These are phyloP conservation scores for Periplaneta americana DNA, from an alignment of 1,140 invertebrate species.

Conservation along the genomic window DNA sequence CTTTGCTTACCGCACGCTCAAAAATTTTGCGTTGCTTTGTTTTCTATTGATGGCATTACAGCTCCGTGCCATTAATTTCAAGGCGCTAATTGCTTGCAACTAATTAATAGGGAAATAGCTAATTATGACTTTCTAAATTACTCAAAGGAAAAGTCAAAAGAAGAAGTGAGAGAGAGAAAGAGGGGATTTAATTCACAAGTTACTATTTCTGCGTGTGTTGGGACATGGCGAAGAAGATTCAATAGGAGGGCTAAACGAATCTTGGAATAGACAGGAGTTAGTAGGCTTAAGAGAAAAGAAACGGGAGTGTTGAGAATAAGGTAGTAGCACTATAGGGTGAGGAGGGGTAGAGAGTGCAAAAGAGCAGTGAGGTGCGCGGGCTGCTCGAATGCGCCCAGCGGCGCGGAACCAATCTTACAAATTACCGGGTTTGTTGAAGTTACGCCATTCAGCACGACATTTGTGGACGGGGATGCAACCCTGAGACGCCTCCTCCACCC, in stretches of 20 bases:
- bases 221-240: not conserved
- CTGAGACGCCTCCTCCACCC: conserved; percentile 22
- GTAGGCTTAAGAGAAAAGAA: not conserved
- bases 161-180: conserved; percentile 9
- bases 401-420: conserved; percentile 31
- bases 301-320: not conserved
- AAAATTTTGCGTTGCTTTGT: not conserved
- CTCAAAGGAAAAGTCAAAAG: conserved; percentile 13
- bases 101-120: conserved; percentile 23
- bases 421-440: conserved; percentile 24
- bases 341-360: not conserved
- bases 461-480: conserved; percentile 26
- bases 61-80: conserved; percentile 10
- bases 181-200: conserved; percentile 10
- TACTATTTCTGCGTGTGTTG: not conserved
- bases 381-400: not conserved
- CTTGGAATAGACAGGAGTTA: not conserved
- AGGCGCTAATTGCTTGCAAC: conserved; percentile 22
- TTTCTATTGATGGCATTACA: not conserved
- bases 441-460: no score
- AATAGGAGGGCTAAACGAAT: not conserved
- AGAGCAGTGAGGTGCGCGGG: not conserved
- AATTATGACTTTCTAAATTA: conserved; percentile 22
- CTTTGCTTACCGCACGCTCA: not conserved
- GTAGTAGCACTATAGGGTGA: not conserved